phyloP scores from a whole-genome alignment of 2,797 vertebrate genomes.

The Platalea minor region DNA sequence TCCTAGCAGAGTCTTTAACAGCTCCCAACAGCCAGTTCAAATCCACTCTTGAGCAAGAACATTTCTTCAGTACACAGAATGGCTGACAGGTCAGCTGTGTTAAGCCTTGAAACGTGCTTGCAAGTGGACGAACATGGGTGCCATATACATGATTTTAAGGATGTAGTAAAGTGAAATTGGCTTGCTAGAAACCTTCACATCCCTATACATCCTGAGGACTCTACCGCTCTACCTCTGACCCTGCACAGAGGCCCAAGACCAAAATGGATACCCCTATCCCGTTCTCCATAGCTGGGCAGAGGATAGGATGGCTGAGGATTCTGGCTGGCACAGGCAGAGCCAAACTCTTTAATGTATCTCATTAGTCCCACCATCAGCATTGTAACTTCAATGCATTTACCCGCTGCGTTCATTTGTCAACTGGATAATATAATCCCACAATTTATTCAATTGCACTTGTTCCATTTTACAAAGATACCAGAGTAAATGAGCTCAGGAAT shows the following conservation, averaged over 20 bases:
- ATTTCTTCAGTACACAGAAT: background rate
- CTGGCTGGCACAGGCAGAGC: background rate
- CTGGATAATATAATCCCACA: background rate
- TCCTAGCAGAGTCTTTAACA: background rate
- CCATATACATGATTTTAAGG: background rate
- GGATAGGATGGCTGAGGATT: background rate
- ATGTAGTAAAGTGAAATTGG: background rate
- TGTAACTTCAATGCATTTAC: background rate
- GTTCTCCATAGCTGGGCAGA: background rate
- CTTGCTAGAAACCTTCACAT: background rate
- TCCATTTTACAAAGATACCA: background rate
- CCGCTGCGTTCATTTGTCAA: background rate
- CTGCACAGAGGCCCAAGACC: background rate
- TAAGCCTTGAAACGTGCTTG: background rate
- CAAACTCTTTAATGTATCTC: background rate
- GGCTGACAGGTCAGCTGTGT: background rate
- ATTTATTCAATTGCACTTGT: background rate
- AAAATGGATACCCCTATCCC: background rate
- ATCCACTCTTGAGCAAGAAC: background rate
- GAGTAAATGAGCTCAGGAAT: background rate
- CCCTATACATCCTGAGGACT: background rate
- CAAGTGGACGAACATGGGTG: background rate
- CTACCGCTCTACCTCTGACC: background rate
- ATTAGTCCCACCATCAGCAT: background rate
- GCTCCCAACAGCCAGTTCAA: background rate